Evolutionary conservation across 2,888 invertebrate species (phyloP).

Genomic region (Chrysomela aeneicollis): DNA sequence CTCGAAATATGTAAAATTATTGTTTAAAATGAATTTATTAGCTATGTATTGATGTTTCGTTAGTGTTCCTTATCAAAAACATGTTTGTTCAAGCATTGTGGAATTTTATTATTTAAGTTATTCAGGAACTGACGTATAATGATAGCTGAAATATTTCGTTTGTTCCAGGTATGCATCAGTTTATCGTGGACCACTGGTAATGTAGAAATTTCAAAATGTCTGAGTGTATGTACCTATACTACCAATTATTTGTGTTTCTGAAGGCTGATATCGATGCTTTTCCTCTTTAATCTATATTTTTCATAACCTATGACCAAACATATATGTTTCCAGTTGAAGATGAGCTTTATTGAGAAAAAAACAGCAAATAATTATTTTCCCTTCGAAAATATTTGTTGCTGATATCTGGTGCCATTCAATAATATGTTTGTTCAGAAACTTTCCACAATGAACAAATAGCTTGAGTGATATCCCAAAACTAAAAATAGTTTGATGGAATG

Average conservation of each 20-base stretch:
- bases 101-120: too few species aligned
- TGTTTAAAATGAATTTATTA: too few species aligned
- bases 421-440: background rate
- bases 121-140: background rate
- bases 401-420: background rate
- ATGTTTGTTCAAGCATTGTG: too few species aligned
- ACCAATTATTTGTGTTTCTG: too few species aligned
- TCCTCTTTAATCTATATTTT: background rate
- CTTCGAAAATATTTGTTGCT: background rate
- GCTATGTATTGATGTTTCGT: background rate
- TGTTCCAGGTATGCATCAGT: slow-evolving; percentile 3
- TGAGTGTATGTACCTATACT: too few species aligned
- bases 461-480: background rate
- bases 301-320: background rate
- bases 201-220: background rate
- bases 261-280: background rate
- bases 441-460: background rate
- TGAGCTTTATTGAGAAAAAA: too few species aligned
- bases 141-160: background rate
- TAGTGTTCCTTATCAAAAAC: background rate
- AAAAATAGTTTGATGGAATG: background rate
- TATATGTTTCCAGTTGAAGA: background rate
- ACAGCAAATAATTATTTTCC: background rate
- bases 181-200: background rate
- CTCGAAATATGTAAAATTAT: too few species aligned